phyloP scores from a whole-genome alignment of 92 coral and sea anemone genomes.

The Bergia puertoricense region DNA sequence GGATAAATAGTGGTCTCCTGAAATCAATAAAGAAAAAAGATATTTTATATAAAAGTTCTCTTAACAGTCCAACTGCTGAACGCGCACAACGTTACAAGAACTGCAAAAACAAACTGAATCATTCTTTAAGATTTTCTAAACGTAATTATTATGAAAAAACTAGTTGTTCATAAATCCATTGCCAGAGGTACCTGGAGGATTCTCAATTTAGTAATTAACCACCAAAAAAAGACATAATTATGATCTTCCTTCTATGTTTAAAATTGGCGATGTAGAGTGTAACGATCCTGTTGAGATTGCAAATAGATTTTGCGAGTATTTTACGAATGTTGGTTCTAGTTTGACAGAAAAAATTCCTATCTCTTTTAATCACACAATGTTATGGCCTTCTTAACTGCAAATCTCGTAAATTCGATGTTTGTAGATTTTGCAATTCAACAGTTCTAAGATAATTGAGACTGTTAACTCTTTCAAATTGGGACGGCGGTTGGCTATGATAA shows the following conservation, averaged over 20 bases:
- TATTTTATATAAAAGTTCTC: too few species aligned
- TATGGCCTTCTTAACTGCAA: conserved; percentile 20
- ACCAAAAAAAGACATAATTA: conserved; percentile 7
- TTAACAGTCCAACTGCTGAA: too few species aligned
- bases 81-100: background rate
- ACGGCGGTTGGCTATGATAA: conserved; percentile 53
- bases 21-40: conserved; percentile 5
- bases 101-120: conserved; percentile 43
- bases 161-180: too few species aligned
- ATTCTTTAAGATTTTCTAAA: conserved; percentile 44
- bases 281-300: conserved; percentile 32
- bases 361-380: background rate
- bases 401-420: conserved; percentile 36
- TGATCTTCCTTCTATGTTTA: background rate
- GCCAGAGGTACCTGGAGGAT: too few species aligned
- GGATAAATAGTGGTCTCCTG: conserved; percentile 39
- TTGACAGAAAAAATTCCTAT: conserved; percentile 20
- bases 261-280: background rate
- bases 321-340: conserved; percentile 21
- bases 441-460: conserved; percentile 39
- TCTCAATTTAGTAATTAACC: too few species aligned
- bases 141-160: conserved; percentile 43
- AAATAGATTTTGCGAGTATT: conserved; percentile 35
- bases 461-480: conserved; percentile 20
- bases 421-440: conserved; percentile 39